These are phyloP conservation scores for Hemitrygon akajei DNA, from an alignment of 2,797 vertebrate genomes.

Conservation along the genomic window DNA sequence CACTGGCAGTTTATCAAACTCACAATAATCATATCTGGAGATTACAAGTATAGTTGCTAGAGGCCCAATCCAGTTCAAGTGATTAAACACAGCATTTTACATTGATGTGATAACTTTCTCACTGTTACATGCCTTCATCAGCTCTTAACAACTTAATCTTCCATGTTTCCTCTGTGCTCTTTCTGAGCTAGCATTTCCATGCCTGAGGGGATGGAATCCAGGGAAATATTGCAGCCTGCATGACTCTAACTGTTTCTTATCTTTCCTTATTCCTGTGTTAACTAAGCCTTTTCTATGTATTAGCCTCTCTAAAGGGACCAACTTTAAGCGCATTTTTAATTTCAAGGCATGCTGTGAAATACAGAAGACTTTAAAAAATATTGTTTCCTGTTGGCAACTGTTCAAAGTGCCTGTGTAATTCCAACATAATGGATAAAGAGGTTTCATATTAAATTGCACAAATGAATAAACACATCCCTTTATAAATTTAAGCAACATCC, in stretches of 20 bases:
- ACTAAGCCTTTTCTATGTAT: neutral
- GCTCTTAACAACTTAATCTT: neutral
- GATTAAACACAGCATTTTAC: conserved; percentile 25
- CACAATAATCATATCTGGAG: conserved; percentile 10
- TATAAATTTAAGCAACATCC: neutral
- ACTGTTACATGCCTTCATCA: neutral
- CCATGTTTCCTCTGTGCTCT: neutral
- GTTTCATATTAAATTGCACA: neutral
- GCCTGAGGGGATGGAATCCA: conserved; percentile 19
- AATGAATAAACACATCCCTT: neutral
- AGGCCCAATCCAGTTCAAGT: conserved; percentile 12
- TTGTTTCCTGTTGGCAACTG: neutral
- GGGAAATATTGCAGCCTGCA: neutral
- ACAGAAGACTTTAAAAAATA: neutral
- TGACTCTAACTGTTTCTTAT: neutral
- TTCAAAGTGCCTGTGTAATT: neutral
- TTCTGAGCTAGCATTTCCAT: conserved; percentile 8
- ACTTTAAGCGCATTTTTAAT: neutral
- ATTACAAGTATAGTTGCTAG: neutral
- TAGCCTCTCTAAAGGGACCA: neutral
- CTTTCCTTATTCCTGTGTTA: neutral
- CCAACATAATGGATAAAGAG: neutral
- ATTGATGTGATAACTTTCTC: conserved; percentile 10
- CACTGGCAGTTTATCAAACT: neutral
- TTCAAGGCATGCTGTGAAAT: neutral